phyloP scores from a whole-genome alignment of 2,113 vertebrate species.

The Alouatta palliata region DNA sequence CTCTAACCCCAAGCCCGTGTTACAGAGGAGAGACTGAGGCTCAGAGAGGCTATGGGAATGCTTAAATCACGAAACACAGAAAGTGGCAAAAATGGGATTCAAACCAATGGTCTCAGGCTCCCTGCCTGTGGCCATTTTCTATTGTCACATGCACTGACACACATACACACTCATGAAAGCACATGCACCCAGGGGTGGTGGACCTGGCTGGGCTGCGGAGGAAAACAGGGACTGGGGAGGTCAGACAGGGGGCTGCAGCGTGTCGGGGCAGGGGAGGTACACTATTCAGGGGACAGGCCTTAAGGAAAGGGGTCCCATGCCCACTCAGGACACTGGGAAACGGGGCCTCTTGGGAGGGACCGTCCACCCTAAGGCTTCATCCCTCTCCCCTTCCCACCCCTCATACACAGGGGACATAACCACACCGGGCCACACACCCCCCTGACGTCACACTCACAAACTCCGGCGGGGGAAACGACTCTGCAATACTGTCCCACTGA shows the following conservation, averaged over 20 bases:
- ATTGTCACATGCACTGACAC: not conserved
- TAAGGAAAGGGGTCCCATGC: not conserved
- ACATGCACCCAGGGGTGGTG: not conserved
- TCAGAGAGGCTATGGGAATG: not conserved
- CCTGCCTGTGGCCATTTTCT: not conserved
- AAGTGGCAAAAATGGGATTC: not conserved
- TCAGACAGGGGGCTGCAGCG: too few relatives aligned
- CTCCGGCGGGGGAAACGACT: not conserved
- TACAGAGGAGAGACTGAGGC: not conserved
- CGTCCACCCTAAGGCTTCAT: not conserved
- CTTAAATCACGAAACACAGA: not conserved
- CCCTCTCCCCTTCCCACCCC: not conserved
- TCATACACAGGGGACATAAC: not conserved
- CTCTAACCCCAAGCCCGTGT: not conserved
- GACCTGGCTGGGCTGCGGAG: not conserved
- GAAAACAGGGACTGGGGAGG: not conserved
- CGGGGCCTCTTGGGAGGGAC: not conserved
- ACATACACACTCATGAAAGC: not conserved
- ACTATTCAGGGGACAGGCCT: not conserved
- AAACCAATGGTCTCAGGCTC: not conserved
- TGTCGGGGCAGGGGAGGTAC: not conserved
- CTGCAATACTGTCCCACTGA: constrained; percentile 52
- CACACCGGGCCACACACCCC: not conserved
- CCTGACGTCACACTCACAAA: not conserved
- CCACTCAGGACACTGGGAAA: not conserved